These are phyloP conservation scores for Lagocephalus sceleratus DNA, from an alignment of 2,797 vertebrate species.

Conservation along the genomic window DNA sequence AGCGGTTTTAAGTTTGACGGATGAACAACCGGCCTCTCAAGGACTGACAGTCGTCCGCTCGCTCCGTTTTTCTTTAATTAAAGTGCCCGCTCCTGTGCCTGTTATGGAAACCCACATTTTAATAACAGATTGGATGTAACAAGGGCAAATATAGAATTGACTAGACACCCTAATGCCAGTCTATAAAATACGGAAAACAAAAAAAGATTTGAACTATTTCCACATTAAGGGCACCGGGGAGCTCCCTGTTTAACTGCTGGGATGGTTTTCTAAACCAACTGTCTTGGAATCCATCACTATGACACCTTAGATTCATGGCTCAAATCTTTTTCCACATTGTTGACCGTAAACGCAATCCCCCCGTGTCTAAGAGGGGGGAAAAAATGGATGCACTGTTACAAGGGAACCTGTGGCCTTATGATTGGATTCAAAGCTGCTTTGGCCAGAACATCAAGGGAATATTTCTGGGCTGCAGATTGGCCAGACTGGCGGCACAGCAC, in stretches of 20 bases:
- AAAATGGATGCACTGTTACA: conserved; percentile 75
- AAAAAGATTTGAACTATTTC: conserved; percentile 34
- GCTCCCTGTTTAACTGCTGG: conserved; percentile 47
- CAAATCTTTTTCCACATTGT: conserved; percentile 67
- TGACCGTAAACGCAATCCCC: conserved; percentile 65
- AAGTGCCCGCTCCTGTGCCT: conserved; percentile 50
- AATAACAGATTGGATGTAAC: conserved; percentile 42
- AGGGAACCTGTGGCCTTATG: conserved; percentile 72
- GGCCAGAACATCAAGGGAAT: conserved; percentile 72
- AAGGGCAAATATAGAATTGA: conserved; percentile 59
- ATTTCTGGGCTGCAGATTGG: conserved; percentile 62
- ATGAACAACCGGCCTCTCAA: conserved; percentile 59
- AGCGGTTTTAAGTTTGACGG: conserved; percentile 61
- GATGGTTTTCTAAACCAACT: conserved; percentile 53
- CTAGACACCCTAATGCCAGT: conserved; percentile 36
- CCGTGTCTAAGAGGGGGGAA: conserved; percentile 48
- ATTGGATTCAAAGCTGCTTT: conserved; percentile 78
- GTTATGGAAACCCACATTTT: conserved; percentile 34
- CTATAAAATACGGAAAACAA: conserved; percentile 35
- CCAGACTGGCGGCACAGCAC: conserved; percentile 67
- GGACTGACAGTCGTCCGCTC: conserved; percentile 48
- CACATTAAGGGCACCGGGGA: conserved; percentile 15
- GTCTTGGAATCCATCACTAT: conserved; percentile 45
- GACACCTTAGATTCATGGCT: conserved; percentile 48
- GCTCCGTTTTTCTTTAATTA: conserved; percentile 67